Evolutionary conservation across 2,113 vertebrate genomes (phyloP).

Genomic region (Aviceda subcristata): DNA sequence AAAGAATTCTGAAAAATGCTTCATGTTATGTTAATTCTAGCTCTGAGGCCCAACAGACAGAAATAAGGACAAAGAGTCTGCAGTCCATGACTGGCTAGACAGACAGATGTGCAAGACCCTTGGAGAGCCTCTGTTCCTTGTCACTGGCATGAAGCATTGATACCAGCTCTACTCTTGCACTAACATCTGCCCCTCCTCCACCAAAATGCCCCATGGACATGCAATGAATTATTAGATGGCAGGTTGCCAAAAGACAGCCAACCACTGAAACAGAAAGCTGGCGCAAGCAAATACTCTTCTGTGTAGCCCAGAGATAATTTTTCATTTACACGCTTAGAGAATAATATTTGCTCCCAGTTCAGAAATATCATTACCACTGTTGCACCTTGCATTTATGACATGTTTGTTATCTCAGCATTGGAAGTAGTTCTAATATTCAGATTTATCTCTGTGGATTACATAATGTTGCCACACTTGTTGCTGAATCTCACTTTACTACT

Average conservation of each 20-base stretch:
- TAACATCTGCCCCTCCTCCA: neutral
- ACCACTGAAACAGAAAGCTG: neutral
- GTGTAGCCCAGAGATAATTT: neutral
- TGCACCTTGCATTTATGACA: neutral
- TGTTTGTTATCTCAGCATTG: neutral
- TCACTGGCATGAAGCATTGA: neutral
- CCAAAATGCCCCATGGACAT: neutral
- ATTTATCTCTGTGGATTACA: neutral
- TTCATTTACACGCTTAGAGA: neutral
- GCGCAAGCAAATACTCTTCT: neutral
- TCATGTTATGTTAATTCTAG: neutral
- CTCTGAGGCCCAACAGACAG: neutral
- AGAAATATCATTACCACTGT: neutral
- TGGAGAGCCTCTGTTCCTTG: neutral
- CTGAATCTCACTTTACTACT: neutral
- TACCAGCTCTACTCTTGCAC: neutral
- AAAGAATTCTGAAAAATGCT: neutral
- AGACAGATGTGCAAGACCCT: neutral
- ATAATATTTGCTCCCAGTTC: neutral
- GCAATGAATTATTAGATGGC: constrained; percentile 17
- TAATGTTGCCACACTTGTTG: neutral
- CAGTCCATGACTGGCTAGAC: neutral
- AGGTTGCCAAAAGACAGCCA: neutral
- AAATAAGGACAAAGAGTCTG: neutral
- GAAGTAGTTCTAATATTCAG: neutral